Base-by-base conservation (phyloP, 2,113 vertebrate species). In the Willisornis vidua region DNA sequence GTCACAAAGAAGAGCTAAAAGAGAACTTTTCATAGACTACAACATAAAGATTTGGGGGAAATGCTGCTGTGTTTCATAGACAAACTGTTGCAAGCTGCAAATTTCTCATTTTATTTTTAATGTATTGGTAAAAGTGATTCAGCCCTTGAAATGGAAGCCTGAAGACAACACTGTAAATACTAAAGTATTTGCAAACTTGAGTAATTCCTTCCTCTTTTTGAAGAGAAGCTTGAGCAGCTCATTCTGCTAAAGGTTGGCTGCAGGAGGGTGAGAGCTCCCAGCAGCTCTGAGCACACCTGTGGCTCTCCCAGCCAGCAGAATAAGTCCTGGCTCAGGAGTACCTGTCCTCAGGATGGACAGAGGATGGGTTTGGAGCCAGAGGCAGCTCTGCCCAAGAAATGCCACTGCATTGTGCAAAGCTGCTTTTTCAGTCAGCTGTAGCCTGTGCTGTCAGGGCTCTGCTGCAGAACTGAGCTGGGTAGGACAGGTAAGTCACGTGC, bases 401-500 rank as follows among this genome's bases (percentile, higher is more conserved):
- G 39, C n/a, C 18, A 4, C 54, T 26, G 39, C 25, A 12, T 20
- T 39, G 10, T 16, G 39, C 19, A 52, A 25, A 78, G 90, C 67
- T 5, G 3, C 54, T 26, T n/a, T 71, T n/a, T 10, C 59, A 19
- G 49, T 10, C 68, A 48, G 87, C 81, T n/a, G 58, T 8, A 57
- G 90, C 63, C n/a, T 12, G 33, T 26, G 45, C 24, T 72, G 29
- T 18, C 72, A 23, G 82, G 68, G 72, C 83, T 86, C 28, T 76
- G 75, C 58, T 87, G 80, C 85, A 13, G 28, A 2, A 4, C 52
- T 2, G 29, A 24, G 70, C 13, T 45, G 49, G 62, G 8, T 9
- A 66, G 91, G 88, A 66, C 94, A 95, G 94, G 95, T 92, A 94
- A 94, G 94, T 95, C 0, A 0, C n/a, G 87, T 31, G 62, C 67